Base-by-base conservation (phyloP, 2,888 invertebrate species). In the Monopis laevigella region DNA sequence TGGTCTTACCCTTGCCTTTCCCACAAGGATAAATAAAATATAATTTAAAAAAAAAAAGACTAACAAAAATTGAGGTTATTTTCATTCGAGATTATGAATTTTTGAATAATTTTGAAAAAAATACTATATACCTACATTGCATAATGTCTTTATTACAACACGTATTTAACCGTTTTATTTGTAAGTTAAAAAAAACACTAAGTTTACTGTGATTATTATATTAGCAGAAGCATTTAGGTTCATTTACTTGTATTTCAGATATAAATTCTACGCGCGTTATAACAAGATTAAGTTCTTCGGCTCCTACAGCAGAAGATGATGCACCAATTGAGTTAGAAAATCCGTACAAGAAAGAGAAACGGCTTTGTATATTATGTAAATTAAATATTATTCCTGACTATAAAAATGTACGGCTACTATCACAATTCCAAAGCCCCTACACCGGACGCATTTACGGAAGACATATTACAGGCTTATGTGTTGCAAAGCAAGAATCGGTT, bases 341-440 rank as follows among this genome's bases (percentile, higher is more conserved):
- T 77, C 97, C 97, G 0, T 98, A 85, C 58, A 82, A 86, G 58
- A 89, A 88, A 55, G 89, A 91, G 46, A 84, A 75, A 45, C 75
- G 73, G 14, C 66, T 83, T 48, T 98, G 97, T 59, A 86, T 97
- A 50, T 71, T 97, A 7, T 98, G 98, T 64, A 87, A 88, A 68
- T 64, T 90, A 45, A 85, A 90, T 21, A 88, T 97, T n/a, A 82
- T 82, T 1, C 89, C 94, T 0, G 86, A 94, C 65, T 97, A 93
- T 59, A 98, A 97, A 71, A 99, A 99, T 70, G 87, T 89, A 0
- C 87, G 93, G 52, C 69, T 99, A 2, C 70, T 99, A 3, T 94
- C 96, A 0, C 98, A 98, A 65, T 99, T 99, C 68, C 92, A 98
- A 58, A 98, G 98, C 21, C 90, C 94, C 0, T 95, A 92, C 61